Conservation (phyloP, 2,797 vertebrate species). For the Hephaestus fuliginosus region DNA sequence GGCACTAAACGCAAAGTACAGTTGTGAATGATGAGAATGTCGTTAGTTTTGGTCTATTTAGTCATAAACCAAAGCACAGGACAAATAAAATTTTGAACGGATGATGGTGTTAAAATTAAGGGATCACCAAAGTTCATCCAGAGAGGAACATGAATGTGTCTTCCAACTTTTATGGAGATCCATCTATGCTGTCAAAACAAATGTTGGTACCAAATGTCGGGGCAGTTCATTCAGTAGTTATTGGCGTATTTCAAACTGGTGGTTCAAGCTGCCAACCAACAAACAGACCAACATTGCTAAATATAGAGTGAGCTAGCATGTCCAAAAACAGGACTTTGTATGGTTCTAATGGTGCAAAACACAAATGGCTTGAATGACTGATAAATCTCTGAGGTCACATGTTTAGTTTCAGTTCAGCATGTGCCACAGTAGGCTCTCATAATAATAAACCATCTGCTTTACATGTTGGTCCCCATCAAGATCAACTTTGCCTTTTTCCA, state of each 20-base stretch:
- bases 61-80: neutral
- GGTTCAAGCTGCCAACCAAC: neutral
- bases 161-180: neutral
- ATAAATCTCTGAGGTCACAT: constrained; percentile 15
- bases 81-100: too few species aligned
- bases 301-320: neutral
- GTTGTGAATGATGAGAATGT: too few species aligned
- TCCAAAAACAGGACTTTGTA: neutral
- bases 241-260: neutral
- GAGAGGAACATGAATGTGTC: neutral
- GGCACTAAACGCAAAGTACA: neutral
- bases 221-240: neutral
- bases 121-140: too few species aligned
- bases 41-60: neutral
- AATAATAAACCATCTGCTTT: constrained; percentile 56
- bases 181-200: neutral
- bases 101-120: neutral
- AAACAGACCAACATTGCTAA: neutral
- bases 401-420: constrained; percentile 30
- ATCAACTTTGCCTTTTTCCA: constrained; percentile 19
- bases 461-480: constrained; percentile 44
- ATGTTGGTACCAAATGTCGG: neutral
- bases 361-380: constrained; percentile 23
- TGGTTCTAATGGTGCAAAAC: constrained; percentile 1
- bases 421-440: constrained; percentile 34